These are phyloP conservation scores for Liparis tanakae DNA, from an alignment of 2,797 vertebrate genomes.

Conservation along the genomic window DNA sequence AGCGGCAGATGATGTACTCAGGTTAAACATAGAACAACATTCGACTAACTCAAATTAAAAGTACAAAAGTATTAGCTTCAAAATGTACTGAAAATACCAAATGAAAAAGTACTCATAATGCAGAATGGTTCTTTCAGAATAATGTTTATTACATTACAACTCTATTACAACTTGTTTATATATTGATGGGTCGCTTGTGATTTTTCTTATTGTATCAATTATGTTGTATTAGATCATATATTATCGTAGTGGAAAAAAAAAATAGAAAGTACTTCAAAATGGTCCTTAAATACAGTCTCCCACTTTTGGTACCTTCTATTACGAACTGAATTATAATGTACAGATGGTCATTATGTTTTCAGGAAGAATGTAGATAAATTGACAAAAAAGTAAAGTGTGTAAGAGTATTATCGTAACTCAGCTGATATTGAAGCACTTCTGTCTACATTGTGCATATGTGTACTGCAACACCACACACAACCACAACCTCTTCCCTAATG, in stretches of 20 bases:
- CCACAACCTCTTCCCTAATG: neutral
- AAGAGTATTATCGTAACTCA: slow-evolving; percentile 1
- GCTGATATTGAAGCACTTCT: neutral
- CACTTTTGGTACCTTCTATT: neutral
- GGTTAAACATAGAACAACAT: neutral
- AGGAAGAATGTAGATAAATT: neutral
- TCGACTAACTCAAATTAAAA: neutral
- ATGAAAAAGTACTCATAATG: neutral
- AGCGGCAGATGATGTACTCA: neutral
- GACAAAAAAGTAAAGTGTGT: neutral
- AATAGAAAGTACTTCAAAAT: neutral
- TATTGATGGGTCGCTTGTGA: neutral
- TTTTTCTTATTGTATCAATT: neutral
- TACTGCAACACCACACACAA: neutral
- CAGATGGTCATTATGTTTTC: neutral
- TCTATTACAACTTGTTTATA: neutral
- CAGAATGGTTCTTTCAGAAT: neutral
- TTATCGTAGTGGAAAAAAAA: neutral
- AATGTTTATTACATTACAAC: neutral
- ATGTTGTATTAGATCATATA: neutral
- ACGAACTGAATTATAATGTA: neutral
- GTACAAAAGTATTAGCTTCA: neutral
- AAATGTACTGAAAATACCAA: neutral
- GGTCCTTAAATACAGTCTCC: neutral
- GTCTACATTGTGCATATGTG: neutral